Percentiles rank a stretch among this genome's conserved stretches.
phyloP scores from a whole-genome alignment of 2,888 invertebrate genomes.

The Ichneumoninae sp. region DNA sequence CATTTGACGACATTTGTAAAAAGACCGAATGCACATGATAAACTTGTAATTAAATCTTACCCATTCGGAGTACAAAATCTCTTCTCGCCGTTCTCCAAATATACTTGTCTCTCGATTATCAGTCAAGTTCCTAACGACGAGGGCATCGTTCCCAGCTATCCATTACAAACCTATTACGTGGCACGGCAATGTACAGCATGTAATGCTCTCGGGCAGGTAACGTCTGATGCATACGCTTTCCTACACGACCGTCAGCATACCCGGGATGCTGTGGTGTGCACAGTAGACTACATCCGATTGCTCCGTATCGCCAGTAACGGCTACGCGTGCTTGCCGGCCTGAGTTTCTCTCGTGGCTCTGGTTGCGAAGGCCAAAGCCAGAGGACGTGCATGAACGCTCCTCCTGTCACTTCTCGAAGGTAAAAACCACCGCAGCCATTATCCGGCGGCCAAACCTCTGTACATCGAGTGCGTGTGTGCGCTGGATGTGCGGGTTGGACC shows the following conservation, averaged over 20 bases:
- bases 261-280: not conserved
- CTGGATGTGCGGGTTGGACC: slow-evolving; percentile 38
- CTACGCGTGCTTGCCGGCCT: slow-evolving; percentile 5
- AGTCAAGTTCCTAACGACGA: slow-evolving; percentile 15
- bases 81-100: not conserved
- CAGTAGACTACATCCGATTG: not conserved
- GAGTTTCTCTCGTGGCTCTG: slow-evolving; percentile 4
- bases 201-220: slow-evolving; percentile 36
- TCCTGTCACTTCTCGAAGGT: slow-evolving; percentile 56
- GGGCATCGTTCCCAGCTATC: slow-evolving; percentile 20
- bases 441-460: slow-evolving; percentile 45
- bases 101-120: not conserved
- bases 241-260: slow-evolving; percentile 16
- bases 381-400: slow-evolving; percentile 20
- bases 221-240: slow-evolving; percentile 29
- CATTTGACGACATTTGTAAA: slow-evolving; percentile 39
- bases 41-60: slow-evolving; percentile 51
- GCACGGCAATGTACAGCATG: not conserved
- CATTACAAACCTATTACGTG: slow-evolving; percentile 27
- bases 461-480: slow-evolving; percentile 15
- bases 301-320: slow-evolving; percentile 1
- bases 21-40: slow-evolving; percentile 20
- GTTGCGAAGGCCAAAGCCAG: slow-evolving; percentile 4
- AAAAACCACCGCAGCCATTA: slow-evolving; percentile 64
- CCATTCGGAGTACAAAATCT: slow-evolving; percentile 38